Evolutionary conservation across 2,113 vertebrate species (phyloP).

Genomic region (Hylia prasina): DNA sequence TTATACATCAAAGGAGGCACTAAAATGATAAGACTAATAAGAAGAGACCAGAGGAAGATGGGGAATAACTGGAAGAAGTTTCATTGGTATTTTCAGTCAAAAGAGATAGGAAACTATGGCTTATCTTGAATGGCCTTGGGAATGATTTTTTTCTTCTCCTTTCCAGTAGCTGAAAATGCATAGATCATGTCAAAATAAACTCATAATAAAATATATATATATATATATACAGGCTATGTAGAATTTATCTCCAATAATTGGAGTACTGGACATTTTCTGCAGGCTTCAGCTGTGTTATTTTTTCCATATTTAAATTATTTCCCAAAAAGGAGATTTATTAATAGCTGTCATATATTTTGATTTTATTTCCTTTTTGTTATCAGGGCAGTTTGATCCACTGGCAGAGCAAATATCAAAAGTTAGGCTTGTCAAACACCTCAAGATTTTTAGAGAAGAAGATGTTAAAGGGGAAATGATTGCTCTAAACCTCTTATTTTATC

Average conservation of each 20-base stretch:
- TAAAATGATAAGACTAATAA: constrained; percentile 52
- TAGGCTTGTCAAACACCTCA: background rate
- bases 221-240: background rate
- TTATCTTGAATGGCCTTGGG: constrained; percentile 29
- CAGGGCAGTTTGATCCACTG: background rate
- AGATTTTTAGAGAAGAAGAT: background rate
- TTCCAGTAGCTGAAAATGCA: background rate
- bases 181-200: constrained; percentile 21
- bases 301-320: background rate
- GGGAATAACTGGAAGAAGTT: constrained; percentile 22
- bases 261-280: background rate
- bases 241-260: background rate
- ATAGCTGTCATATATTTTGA: background rate
- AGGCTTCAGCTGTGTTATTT: background rate
- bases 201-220: no score
- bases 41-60: constrained; percentile 26
- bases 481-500: background rate
- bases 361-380: background rate
- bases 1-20: constrained; percentile 48
- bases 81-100: constrained; percentile 30
- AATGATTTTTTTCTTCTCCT: background rate
- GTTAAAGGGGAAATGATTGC: background rate
- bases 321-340: background rate
- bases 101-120: background rate
- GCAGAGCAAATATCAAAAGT: background rate